phyloP scores from a whole-genome alignment of 2,888 invertebrate genomes.

The Idaea biselata region DNA sequence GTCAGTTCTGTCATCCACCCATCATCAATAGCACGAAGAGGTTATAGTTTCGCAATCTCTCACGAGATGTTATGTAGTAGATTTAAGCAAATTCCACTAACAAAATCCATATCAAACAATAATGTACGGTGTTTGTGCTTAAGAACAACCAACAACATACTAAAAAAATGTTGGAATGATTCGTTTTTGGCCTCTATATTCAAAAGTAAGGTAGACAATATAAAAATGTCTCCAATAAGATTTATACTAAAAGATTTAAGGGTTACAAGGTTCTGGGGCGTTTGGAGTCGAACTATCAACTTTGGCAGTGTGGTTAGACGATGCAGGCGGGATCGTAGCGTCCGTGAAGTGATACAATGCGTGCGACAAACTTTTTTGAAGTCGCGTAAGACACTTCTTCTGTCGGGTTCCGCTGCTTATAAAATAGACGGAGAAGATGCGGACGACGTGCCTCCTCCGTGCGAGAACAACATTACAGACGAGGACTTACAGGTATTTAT shows the following conservation, averaged over 20 bases:
- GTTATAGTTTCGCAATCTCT: conserved; percentile 62
- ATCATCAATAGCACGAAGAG: conserved; percentile 38
- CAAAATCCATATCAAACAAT: conserved; percentile 36
- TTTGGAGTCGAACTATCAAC: conserved; percentile 57
- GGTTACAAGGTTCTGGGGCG: conserved; percentile 56
- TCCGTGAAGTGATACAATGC: conserved; percentile 62
- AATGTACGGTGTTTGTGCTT: conserved; percentile 39
- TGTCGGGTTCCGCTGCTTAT: conserved; percentile 67
- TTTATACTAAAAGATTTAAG: conserved; percentile 58
- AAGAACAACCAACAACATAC: conserved; percentile 35
- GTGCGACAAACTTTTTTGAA: conserved; percentile 60
- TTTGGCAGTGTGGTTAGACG: conserved; percentile 57
- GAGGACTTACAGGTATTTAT: conserved; percentile 60
- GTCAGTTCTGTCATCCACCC: conserved; percentile 12
- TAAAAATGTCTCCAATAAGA: conserved; percentile 52
- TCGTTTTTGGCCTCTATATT: conserved; percentile 30
- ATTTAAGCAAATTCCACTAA: conserved; percentile 48
- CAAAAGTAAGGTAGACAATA: conserved; percentile 31
- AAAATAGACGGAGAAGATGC: conserved; percentile 44
- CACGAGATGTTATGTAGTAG: conserved; percentile 58
- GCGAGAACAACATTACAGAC: conserved; percentile 57
- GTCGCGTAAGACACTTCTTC: conserved; percentile 54
- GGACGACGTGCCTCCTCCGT: conserved; percentile 33
- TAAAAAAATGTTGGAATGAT: conserved; percentile 47
- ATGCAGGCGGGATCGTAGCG: conserved; percentile 56